Evolutionary conservation across 2,113 vertebrate genomes (phyloP).

Genomic region (Pao palembangensis): DNA sequence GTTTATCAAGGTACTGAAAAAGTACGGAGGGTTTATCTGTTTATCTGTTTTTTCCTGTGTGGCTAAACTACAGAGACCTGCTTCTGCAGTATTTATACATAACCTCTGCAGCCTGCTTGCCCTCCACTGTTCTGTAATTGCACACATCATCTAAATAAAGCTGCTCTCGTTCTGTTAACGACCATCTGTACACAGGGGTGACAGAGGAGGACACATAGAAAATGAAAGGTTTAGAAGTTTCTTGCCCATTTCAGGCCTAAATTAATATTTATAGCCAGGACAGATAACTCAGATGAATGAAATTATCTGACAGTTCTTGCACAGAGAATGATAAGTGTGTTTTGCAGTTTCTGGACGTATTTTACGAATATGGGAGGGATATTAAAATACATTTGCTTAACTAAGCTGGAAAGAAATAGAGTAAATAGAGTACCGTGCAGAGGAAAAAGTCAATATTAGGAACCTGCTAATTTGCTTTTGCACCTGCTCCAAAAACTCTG

Average conservation of each 20-base stretch:
- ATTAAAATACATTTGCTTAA: constrained; percentile 10
- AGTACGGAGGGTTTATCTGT: constrained; percentile 26
- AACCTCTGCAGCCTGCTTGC: constrained; percentile 30
- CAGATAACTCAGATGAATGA: constrained; percentile 29
- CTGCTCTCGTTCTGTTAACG: constrained; percentile 10
- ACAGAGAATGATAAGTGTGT: constrained; percentile 49
- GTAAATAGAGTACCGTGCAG: no score
- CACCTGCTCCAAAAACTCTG: no score
- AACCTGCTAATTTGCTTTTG: no score
- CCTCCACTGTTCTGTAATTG: constrained; percentile 47
- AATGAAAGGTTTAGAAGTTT: not conserved
- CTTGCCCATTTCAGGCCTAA: not conserved
- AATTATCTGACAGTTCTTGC: constrained; percentile 28
- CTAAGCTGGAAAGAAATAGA: no score
- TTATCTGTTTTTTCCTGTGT: constrained; percentile 25
- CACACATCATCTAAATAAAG: constrained; percentile 51
- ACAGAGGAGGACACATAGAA: constrained; percentile 7
- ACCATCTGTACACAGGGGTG: constrained; percentile 5
- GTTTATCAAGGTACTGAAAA: constrained; percentile 23
- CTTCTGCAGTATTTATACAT: constrained; percentile 48
- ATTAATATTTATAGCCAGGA: constrained; percentile 4
- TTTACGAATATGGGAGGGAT: not conserved
- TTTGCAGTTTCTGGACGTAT: constrained; percentile 3
- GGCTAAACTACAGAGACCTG: constrained; percentile 36
- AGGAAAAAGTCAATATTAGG: no score